Conservation (phyloP, 1,140 invertebrate species). For the Papilio xuthus region DNA sequence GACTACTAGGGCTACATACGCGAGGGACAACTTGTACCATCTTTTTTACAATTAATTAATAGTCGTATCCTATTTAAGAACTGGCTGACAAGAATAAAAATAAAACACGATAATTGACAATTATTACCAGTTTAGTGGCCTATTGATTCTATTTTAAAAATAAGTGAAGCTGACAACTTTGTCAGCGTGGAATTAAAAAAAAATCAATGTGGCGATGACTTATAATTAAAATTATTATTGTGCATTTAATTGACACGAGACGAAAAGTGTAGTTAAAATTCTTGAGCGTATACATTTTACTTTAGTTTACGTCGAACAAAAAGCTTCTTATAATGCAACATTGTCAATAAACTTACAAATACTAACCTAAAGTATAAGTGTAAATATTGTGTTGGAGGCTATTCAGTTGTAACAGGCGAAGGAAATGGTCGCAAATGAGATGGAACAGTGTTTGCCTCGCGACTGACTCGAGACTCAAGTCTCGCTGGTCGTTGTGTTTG, state of each 20-base stretch:
- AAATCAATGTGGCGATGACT: neutral
- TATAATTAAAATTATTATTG: neutral
- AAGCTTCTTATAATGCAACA: neutral
- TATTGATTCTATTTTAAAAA: neutral
- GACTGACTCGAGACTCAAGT: slow-evolving; percentile 50
- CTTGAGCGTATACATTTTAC: neutral
- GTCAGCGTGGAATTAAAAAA: no score
- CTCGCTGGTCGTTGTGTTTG: slow-evolving; percentile 34
- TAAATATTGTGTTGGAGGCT: slow-evolving; percentile 33
- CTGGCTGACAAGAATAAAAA: slow-evolving; percentile 15
- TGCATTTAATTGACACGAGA: neutral
- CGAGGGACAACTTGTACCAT: slow-evolving; percentile 18
- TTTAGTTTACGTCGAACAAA: neutral
- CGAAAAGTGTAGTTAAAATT: neutral
- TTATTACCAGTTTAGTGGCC: slow-evolving; percentile 9
- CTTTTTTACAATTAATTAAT: slow-evolving; percentile 3
- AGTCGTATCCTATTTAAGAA: slow-evolving; percentile 15
- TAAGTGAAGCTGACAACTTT: no score
- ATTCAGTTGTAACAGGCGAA: slow-evolving; percentile 41
- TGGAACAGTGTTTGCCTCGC: slow-evolving; percentile 62
- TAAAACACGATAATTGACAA: neutral
- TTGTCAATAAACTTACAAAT: neutral
- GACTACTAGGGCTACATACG: neutral
- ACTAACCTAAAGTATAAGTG: neutral
- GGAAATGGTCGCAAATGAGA: slow-evolving; percentile 70